Conservation (phyloP, 2,113 vertebrate genomes). For the Pituophis catenifer region DNA sequence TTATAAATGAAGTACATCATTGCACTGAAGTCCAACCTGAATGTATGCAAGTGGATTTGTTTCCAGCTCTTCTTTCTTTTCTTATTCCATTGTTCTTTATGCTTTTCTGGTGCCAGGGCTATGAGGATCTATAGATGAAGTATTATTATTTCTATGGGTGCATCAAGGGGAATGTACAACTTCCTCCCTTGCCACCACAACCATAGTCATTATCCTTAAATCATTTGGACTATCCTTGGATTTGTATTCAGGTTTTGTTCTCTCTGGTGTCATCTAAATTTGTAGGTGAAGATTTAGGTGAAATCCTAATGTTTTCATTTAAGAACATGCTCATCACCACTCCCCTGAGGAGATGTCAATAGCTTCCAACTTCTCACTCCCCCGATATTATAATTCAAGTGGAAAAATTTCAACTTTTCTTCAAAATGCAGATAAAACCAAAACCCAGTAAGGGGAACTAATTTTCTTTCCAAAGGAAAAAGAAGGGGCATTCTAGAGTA, state of each 20-base stretch:
- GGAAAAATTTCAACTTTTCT: not conserved
- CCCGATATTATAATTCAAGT: not conserved
- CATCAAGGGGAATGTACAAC: not conserved
- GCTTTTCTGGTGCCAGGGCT: not conserved
- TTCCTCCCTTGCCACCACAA: not conserved
- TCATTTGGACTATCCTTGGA: not conserved
- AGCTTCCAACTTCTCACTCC: not conserved
- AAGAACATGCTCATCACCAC: not conserved
- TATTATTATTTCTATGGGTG: not conserved
- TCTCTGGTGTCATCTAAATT: not conserved
- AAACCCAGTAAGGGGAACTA: not conserved
- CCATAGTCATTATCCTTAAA: not conserved
- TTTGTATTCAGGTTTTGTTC: not conserved
- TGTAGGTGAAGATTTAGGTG: not conserved
- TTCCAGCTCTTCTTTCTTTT: not conserved
- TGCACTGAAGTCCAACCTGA: not conserved
- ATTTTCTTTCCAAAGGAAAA: not conserved
- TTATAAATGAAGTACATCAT: not conserved
- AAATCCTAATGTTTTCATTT: not conserved
- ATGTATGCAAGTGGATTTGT: not conserved
- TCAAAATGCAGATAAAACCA: not conserved
- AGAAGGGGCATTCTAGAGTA: not conserved
- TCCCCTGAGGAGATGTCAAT: not conserved
- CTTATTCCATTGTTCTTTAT: not conserved
- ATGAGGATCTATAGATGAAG: not conserved